phyloP scores from a whole-genome alignment of 2,797 vertebrate species.

The Leptatherina wallacei region DNA sequence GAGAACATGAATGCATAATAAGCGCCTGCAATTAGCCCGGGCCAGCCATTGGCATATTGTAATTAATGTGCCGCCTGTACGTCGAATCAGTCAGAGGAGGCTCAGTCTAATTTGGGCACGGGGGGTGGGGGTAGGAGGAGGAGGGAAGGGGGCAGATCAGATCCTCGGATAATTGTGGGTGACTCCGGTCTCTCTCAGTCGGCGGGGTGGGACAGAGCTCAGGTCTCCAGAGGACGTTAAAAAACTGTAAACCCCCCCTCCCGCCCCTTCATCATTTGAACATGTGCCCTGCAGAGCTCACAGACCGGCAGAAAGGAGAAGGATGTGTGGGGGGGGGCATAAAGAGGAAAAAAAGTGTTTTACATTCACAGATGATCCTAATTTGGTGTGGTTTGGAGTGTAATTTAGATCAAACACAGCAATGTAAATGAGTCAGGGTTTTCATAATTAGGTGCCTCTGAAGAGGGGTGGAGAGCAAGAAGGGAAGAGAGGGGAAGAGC shows the following conservation, averaged over 20 bases:
- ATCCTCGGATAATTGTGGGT: slow-evolving; percentile 89
- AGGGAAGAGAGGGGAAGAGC: slow-evolving; percentile 76
- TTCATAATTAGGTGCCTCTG: slow-evolving; percentile 98
- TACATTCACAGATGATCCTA: slow-evolving; percentile 98
- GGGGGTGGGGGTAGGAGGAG: slow-evolving; percentile 48
- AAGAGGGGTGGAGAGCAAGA: slow-evolving; percentile 70
- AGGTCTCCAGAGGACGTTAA: slow-evolving; percentile 86
- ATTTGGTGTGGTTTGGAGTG: slow-evolving; percentile 99
- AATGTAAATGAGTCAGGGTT: slow-evolving; percentile 99
- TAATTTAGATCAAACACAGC: slow-evolving; percentile 99
- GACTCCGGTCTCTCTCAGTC: slow-evolving; percentile 84
- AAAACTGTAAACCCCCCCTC: slow-evolving; percentile 90
- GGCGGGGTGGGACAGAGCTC: slow-evolving; percentile 72
- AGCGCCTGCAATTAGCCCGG: slow-evolving; percentile 72
- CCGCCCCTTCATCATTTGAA: slow-evolving; percentile 90
- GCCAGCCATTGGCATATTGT: slow-evolving; percentile 74
- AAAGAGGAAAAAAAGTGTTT: slow-evolving; percentile 84
- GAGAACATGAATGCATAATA: slow-evolving; percentile 78
- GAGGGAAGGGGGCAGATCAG: slow-evolving; percentile 66
- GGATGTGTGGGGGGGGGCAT: not conserved
- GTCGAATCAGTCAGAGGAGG: slow-evolving; percentile 65
- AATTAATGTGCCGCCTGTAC: slow-evolving; percentile 76
- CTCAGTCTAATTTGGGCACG: slow-evolving; percentile 69
- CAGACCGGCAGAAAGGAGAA: slow-evolving; percentile 60
- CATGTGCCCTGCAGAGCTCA: slow-evolving; percentile 95